Percentiles rank a stretch among this genome's conserved stretches.
These are phyloP conservation scores for Capitulum mitella DNA, from an alignment of 2,888 invertebrate species.

Conservation along the genomic window DNA sequence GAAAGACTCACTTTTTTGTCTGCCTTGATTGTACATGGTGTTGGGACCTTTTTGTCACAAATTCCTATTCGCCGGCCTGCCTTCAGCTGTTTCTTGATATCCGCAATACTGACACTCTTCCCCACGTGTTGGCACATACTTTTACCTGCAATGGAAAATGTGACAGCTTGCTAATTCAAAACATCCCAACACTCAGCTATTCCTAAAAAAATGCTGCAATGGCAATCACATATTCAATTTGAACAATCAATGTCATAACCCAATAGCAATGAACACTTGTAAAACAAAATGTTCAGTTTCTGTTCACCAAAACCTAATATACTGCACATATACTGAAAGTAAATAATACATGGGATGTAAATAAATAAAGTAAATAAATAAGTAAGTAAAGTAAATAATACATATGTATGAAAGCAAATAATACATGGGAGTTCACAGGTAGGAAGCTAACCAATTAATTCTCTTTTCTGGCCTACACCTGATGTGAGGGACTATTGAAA, in stretches of 20 bases:
- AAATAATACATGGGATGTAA: neutral
- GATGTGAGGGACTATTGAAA: no score
- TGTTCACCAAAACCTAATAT: no score
- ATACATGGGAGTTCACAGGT: no score
- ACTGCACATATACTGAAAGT: neutral
- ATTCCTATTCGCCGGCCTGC: neutral
- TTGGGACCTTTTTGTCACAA: neutral
- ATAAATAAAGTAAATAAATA: neutral
- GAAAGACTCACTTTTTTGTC: neutral
- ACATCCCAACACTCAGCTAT: neutral
- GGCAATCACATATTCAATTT: neutral
- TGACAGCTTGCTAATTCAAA: neutral
- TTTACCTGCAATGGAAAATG: neutral
- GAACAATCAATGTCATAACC: neutral
- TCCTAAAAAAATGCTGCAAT: neutral
- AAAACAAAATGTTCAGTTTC: no score
- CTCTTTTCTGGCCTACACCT: no score
- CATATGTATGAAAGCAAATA: neutral
- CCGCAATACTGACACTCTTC: neutral
- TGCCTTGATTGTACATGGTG: neutral
- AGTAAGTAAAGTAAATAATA: neutral
- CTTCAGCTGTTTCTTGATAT: conserved; percentile 3
- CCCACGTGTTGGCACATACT: neutral
- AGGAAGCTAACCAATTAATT: no score
- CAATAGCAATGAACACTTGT: neutral